Evolutionary conservation across 2,888 invertebrate species (phyloP).

Genomic region (Diadromus collaris): DNA sequence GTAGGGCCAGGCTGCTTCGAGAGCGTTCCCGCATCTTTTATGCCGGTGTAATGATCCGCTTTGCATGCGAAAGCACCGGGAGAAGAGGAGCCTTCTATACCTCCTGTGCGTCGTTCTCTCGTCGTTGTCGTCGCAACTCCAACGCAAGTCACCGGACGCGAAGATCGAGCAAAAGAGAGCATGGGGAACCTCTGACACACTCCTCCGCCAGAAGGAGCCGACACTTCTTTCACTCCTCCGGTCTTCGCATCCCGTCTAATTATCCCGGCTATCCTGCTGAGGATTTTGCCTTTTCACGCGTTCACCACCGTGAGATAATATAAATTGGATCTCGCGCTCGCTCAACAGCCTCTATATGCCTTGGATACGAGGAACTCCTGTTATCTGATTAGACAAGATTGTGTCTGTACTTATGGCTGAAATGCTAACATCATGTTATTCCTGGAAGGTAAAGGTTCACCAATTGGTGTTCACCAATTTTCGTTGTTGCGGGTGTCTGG

Average conservation of each 20-base stretch:
- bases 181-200: conserved; percentile 39
- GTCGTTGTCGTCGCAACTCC: conserved; percentile 40
- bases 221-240: conserved; percentile 47
- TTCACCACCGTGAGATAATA: conserved; percentile 46
- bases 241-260: conserved; percentile 51
- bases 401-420: not conserved
- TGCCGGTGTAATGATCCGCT: conserved; percentile 77
- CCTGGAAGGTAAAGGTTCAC: too few species aligned
- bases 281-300: conserved; percentile 45
- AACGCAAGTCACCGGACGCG: conserved; percentile 12
- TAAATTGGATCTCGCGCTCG: conserved; percentile 44
- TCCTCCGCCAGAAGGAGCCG: conserved; percentile 31
- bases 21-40: conserved; percentile 66
- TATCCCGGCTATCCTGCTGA: conserved; percentile 44
- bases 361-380: not conserved
- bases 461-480: not conserved
- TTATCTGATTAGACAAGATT: conserved; percentile 13
- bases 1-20: conserved; percentile 56
- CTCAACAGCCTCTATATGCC: not conserved
- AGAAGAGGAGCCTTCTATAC: conserved; percentile 1
- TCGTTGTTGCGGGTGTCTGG: not conserved
- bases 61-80: conserved; percentile 70
- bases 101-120: conserved; percentile 46
- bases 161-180: conserved; percentile 36
- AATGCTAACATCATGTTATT: not conserved